Evolutionary conservation across 1,140 invertebrate species (phyloP), one percentile per base, ranked within the genome.

Genomic region (Diachasma alloeum): DNA sequence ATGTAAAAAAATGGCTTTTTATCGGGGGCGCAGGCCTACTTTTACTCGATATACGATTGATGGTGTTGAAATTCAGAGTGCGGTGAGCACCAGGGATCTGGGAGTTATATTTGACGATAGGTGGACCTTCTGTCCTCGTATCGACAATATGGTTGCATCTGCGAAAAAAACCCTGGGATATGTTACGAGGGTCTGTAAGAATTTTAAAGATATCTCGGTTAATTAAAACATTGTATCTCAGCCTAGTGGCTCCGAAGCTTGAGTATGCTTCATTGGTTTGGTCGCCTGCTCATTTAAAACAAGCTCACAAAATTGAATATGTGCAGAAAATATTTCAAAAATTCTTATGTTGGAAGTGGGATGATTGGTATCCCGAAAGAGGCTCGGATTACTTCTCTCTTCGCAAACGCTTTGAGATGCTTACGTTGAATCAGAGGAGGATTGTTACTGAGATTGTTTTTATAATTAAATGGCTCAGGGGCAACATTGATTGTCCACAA

Each of bases 91-190:
- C 10, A 53, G 48, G n/a, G 19, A 48, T 13, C 24, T 75, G 59
- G 71, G 31, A 31, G 70, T 76, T n/a, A 66, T 48, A 42, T 67
- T 77, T 76, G 71, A 74, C 39, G 56, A 24, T 63, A 59, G 39
- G 44, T 8, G 75, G 42, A 74, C 72, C 22, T 42, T 63, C 22
- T 37, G 42, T 24, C 0, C n/a, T 36, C 19, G 53, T 74, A 19
- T 24, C 59, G 24, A 76, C 0, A 31, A 11, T 15, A 46, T 53
- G 6, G 39, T 46, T 42, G 17, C 39, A 24, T 66, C 36, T 15
- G 46, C 53, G 0, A 37, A 0, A 0, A 59, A 39, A 39, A 73
- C 31, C 0, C 26, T 73, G n/a, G 56, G 44, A 0, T 77, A n/a
- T 56, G 48, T 68, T 4, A 46, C 71, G 1, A 36, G 72, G 19